Evolutionary conservation across 2,113 vertebrate species (phyloP).

Genomic region (Vicugna pacos): DNA sequence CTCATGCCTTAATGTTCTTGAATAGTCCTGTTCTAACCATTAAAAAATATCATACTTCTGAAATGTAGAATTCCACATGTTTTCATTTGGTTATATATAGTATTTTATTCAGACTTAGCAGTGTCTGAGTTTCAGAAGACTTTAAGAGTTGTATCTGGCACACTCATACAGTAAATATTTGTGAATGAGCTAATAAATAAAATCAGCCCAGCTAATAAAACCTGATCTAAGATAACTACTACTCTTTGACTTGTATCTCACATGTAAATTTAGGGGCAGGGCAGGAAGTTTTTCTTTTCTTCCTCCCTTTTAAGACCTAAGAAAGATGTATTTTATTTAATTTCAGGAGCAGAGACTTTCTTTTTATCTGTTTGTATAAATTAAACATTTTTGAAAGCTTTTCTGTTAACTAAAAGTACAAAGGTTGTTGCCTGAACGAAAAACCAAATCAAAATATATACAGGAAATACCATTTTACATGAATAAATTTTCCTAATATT

Average conservation of each 20-base stretch:
- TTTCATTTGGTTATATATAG: constrained; percentile 31
- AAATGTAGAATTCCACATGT: not conserved
- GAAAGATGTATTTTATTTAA: constrained; percentile 2
- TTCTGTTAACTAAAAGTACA: constrained; percentile 50
- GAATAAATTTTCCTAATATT: constrained; percentile 32
- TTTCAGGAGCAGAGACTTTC: not conserved
- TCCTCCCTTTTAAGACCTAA: not conserved
- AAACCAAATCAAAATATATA: constrained; percentile 1
- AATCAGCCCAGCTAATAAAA: not conserved
- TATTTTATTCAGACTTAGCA: constrained; percentile 47
- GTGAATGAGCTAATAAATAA: constrained; percentile 17
- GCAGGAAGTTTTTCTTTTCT: constrained; percentile 24
- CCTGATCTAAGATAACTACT: not conserved
- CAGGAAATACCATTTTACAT: constrained; percentile 37
- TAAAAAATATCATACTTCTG: constrained; percentile 39
- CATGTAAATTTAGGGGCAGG: not conserved
- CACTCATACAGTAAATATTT: constrained; percentile 7
- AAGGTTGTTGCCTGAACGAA: not conserved
- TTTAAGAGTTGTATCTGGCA: constrained; percentile 42
- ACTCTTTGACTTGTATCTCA: not conserved
- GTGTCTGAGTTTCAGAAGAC: constrained; percentile 11
- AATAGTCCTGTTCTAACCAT: not conserved
- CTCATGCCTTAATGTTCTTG: constrained; percentile 39
- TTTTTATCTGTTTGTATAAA: constrained; percentile 9
- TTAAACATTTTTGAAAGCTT: constrained; percentile 47